phyloP scores from a whole-genome alignment of 2,113 vertebrate species.

The Halichoerus grypus region DNA sequence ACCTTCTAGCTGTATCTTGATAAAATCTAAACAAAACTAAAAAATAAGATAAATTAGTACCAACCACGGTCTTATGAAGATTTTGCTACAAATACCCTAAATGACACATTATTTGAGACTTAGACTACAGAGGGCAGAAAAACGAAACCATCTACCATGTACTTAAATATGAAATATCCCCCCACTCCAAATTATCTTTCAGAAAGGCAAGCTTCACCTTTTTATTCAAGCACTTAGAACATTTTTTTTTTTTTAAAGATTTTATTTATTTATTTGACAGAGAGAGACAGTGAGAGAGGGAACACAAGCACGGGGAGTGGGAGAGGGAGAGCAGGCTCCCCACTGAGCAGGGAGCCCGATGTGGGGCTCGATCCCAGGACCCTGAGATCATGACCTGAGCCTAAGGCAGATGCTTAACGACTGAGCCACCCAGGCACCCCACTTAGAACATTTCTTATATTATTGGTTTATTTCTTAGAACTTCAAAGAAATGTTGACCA shows the following conservation, averaged over 20 bases:
- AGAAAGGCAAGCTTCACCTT: not conserved
- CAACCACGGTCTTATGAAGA: not conserved
- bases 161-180: not conserved
- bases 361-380: too few species aligned
- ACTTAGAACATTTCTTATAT: not conserved
- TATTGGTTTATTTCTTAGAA: not conserved
- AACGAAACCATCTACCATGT: not conserved
- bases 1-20: conserved; percentile 96
- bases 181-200: not conserved
- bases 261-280: too few species aligned
- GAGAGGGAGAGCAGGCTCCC: too few species aligned
- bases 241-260: not conserved
- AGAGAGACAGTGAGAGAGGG: too few species aligned
- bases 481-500: not conserved
- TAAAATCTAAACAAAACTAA: conserved; percentile 95
- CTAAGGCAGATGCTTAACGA: too few species aligned
- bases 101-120: not conserved
- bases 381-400: too few species aligned
- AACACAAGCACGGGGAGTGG: too few species aligned
- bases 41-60: conserved; percentile 76
- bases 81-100: conserved; percentile 30
- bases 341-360: too few species aligned
- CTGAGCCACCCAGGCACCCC: not conserved
- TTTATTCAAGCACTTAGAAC: not conserved
- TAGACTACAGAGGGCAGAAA: not conserved